Base-by-base conservation (phyloP, 1,140 invertebrate species). In the Apis laboriosa region DNA sequence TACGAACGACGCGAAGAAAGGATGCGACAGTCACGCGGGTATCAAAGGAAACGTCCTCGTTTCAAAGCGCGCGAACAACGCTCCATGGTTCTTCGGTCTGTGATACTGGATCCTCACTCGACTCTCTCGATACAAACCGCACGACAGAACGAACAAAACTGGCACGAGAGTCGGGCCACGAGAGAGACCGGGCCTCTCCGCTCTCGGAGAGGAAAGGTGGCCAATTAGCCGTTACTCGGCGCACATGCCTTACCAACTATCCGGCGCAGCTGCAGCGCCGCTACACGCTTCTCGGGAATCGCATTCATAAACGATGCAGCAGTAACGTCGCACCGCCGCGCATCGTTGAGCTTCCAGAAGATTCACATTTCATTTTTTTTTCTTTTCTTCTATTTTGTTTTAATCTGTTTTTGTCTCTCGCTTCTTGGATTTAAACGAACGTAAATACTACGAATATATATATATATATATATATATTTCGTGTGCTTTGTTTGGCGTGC, bases 221-320 rank as follows among this genome's bases (percentile, higher is more conserved):
- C 90, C 93, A 93, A 94, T 94, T 94, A 93, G 92, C 92, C 92
- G 92, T 93, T 94, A 93, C 88, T 93, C 92, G 88, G 89, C 86
- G 90, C 90, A 92, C 84, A 86, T 86, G 84, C 83, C 83, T 84
- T 73, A 85, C 77, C 83, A 80, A 86, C 80, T 85, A 84, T 77
- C 61, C 71, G 70, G 56, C 74, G 74, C 80, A 81, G 83, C 84
- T 89, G 86, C 77, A 80, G 73, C 80, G 56, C 58, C 76, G 61
- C 77, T 84, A 68, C 84, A 70, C 84, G 61, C 81, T 79, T 84
- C 80, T 77, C 53, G 24, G 76, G 64, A 77, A 68, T 74, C 64
- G 68, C 71, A 84, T 81, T 88, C 83, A 78, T 84, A 81, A 84
- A 56, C 68, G 66, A 64, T 68, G 53, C 68, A 17, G n/a, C 63